These are phyloP conservation scores for Merops nubicus DNA, from an alignment of 2,113 vertebrate species.

Conservation along the genomic window DNA sequence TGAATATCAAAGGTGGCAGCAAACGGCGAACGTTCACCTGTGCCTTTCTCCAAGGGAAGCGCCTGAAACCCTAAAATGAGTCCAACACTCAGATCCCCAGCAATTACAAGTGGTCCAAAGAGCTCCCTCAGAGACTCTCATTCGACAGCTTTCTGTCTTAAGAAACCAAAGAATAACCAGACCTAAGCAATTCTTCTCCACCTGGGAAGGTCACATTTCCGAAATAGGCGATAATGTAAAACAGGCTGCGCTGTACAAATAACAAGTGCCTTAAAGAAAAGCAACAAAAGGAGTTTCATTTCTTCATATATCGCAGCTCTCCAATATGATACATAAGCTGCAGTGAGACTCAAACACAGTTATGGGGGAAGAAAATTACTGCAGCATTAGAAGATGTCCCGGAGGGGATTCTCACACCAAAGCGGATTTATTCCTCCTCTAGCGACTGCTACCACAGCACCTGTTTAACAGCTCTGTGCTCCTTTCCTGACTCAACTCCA, in stretches of 20 bases:
- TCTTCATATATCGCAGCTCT: neutral
- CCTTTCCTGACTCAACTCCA: neutral
- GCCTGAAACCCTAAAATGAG: neutral
- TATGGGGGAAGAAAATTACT: neutral
- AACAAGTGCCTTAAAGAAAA: neutral
- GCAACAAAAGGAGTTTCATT: neutral
- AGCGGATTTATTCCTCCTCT: neutral
- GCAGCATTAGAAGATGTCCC: neutral
- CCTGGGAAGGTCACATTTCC: neutral
- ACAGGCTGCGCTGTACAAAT: fast-evolving
- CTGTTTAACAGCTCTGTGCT: neutral
- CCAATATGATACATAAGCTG: neutral
- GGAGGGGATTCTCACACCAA: neutral
- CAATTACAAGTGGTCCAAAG: neutral
- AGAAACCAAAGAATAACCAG: too few species aligned
- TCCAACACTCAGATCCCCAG: neutral
- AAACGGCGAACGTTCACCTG: fast-evolving
- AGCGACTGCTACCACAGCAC: neutral
- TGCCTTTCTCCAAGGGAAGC: neutral
- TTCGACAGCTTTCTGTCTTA: neutral
- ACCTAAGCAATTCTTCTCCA: too few species aligned
- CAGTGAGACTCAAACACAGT: neutral
- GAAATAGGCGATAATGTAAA: neutral
- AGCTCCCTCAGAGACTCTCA: neutral
- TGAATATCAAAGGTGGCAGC: neutral